Evolutionary conservation across 2,113 vertebrate species (phyloP), one percentile per base, ranked within the genome.

Genomic region (Semnornis frantzii): DNA sequence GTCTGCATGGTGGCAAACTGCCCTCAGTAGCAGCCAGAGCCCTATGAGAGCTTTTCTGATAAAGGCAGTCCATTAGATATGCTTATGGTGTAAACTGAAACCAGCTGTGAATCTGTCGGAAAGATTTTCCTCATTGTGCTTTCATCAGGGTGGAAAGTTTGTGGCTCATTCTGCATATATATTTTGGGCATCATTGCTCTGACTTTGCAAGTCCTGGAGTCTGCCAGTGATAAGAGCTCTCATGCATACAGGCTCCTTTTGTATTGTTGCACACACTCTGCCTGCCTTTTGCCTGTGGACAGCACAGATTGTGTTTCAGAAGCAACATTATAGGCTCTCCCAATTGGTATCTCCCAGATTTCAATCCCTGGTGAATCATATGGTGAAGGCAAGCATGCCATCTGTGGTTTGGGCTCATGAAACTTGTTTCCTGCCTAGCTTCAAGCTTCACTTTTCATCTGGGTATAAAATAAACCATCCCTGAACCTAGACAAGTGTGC

Each of bases 61-160:
- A 91, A 96, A 95, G 89, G 90, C 55, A 0, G 58, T 50, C 71
- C 63, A 94, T 93, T 97, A 95, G 89, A 92, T 96, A 93, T 96
- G 85, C 85, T 94, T 17, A 92, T 60, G 46, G 92, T 91, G 87
- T 90, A 39, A 70, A 93, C 48, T 91, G 93, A 91, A 96, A 81
- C 94, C 93, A 95, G 94, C 94, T 96, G 95, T 88, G 96, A 95
- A 84, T 85, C 93, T 95, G 95, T 92, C 70, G 33, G 83, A 88
- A 96, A 94, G 93, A 95, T 95, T 95, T 96, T 94, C 85, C 76
- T 96, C 80, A 65, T 92, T 71, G 60, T 93, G 88, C 80, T 95
- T 94, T 83, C 95, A 96, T 72, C 90, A 72, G 88, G 58, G 85
- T 93, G 90, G 95, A 96, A 95, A 78, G 58, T 64, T 90, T 71